phyloP scores from a whole-genome alignment of 2,888 invertebrate genomes.

The Dendrolimus pini region DNA sequence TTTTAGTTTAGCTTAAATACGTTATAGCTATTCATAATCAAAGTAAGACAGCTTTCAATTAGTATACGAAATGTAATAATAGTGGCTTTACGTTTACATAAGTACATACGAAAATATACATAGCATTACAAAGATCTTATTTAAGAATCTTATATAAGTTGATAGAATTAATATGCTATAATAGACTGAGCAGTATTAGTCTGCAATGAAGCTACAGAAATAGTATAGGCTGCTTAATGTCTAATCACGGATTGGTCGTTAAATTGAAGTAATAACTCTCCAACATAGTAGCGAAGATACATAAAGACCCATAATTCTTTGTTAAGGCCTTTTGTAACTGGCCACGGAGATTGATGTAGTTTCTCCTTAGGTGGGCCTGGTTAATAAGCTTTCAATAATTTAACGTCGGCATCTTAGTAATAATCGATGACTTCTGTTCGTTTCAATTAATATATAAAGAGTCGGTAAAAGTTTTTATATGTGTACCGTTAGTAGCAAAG shows the following conservation, averaged over 20 bases:
- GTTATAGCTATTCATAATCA: no score
- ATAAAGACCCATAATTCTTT: conserved; percentile 68
- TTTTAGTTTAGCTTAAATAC: no score
- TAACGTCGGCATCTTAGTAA: conserved; percentile 31
- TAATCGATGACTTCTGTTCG: conserved; percentile 40
- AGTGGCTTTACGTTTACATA: no score
- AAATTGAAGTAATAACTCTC: conserved; percentile 67
- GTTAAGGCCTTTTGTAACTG: conserved; percentile 61
- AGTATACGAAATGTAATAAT: no score
- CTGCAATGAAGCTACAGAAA: conserved; percentile 47
- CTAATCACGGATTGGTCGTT: conserved; percentile 66
- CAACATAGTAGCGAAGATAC: conserved; percentile 60
- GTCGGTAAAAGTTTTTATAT: no score
- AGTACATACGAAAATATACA: no score
- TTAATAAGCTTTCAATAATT: conserved; percentile 62
- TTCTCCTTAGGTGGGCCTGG: conserved; percentile 67
- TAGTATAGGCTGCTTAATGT: conserved; percentile 56
- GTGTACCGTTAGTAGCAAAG: no score
- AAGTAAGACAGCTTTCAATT: no score
- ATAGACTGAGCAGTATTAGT: not conserved
- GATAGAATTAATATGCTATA: not conserved
- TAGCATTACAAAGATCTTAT: no score
- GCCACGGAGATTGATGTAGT: conserved; percentile 60
- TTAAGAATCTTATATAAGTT: not conserved
- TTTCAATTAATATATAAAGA: conserved; percentile 20